Percentiles rank a stretch among this genome's conserved stretches.
These are phyloP conservation scores for Ondatra zibethicus DNA, from an alignment of 2,113 vertebrate species.

Conservation along the genomic window DNA sequence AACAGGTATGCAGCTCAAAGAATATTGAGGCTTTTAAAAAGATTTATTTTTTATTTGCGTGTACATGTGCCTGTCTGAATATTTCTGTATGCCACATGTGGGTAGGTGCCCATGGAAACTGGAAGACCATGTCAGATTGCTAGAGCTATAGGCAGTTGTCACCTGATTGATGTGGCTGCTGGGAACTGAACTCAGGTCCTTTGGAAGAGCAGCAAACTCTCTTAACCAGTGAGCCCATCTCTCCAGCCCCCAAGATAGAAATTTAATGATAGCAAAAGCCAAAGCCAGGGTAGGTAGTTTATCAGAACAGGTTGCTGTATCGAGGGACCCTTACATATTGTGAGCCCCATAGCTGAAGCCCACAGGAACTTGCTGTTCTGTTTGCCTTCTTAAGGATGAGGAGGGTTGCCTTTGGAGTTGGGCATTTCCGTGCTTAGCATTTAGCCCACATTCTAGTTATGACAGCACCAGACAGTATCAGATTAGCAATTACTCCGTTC, in stretches of 20 bases:
- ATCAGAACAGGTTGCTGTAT: neutral
- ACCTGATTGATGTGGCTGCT: neutral
- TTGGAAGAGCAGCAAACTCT: neutral
- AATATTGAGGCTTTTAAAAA: neutral
- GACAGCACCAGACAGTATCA: neutral
- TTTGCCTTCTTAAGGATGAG: neutral
- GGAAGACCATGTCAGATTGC: neutral
- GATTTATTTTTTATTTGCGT: neutral
- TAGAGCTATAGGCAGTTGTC: neutral
- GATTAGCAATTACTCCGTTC: neutral
- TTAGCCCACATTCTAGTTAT: constrained; percentile 12
- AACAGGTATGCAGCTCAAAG: neutral
- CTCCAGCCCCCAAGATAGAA: neutral
- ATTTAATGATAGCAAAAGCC: neutral
- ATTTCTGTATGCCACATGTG: neutral
- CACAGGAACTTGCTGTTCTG: neutral
- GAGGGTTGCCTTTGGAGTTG: constrained; percentile 18
- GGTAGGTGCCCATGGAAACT: neutral
- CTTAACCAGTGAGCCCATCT: neutral
- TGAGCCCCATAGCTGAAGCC: too few relatives aligned
- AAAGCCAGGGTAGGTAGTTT: neutral
- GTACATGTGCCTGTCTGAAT: neutral
- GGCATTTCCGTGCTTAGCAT: neutral
- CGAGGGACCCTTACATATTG: neutral
- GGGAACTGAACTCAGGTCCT: neutral